These are phyloP conservation scores for Luperina testacea DNA, from an alignment of 2,888 invertebrate species.

Conservation along the genomic window DNA sequence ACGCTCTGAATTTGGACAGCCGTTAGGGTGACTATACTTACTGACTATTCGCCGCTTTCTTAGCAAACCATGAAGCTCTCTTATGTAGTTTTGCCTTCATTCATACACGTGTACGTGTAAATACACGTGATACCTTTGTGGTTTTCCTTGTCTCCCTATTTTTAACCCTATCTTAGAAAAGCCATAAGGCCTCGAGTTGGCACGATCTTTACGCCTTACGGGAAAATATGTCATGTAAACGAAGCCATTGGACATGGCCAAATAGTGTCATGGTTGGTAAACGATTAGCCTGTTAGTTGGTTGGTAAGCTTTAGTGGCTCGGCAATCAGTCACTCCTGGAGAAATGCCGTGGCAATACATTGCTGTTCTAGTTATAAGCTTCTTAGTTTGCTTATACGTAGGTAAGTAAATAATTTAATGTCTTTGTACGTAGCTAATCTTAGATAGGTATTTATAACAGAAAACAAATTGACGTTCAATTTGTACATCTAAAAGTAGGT, in stretches of 20 bases:
- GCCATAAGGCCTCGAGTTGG: neutral
- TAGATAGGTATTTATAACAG: neutral
- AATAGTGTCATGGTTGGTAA: neutral
- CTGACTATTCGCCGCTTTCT: neutral
- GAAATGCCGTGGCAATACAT: neutral
- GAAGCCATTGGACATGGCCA: neutral
- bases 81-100: neutral
- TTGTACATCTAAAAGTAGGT: neutral
- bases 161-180: neutral
- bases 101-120: neutral
- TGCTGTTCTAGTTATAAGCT: neutral
- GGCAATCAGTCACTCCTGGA: neutral
- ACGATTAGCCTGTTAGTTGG: neutral
- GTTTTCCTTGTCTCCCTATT: constrained; percentile 21
- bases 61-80: neutral
- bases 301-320: neutral
- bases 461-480: neutral
- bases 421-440: neutral
- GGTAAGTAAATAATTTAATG: no score
- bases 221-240: neutral
- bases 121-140: constrained; percentile 2
- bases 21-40: neutral
- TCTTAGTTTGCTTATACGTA: neutral
- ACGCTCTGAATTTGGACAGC: neutral
- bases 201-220: neutral